Base-by-base conservation (phyloP, 2,888 invertebrate species). In the Eupithecia subumbrata region DNA sequence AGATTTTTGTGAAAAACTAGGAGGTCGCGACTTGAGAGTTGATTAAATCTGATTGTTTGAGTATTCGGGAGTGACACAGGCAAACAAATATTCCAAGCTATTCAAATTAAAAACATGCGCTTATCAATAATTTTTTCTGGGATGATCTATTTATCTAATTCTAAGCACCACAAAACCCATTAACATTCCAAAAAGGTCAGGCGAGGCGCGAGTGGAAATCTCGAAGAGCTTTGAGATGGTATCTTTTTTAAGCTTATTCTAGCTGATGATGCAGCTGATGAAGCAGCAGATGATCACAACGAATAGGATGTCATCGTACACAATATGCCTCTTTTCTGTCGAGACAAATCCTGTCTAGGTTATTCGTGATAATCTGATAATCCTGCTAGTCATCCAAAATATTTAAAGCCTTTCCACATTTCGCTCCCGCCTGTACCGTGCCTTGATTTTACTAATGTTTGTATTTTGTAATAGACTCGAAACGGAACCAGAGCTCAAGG, bases 61-160 rank as follows among this genome's bases (percentile, higher is more conserved):
- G 4, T 56, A 22, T 56, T 22, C 9, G 0, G 52, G 4, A 56
- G 22, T 11, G 22, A 56, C 22, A 56, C 3, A 22, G 9, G 22
- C 11, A 56, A 22, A 22, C 52, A 25, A 25, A 60, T 60, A 60
- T 12, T 60, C 12, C 25, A 60, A 25, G 14, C 60, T 25, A 25
- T 60, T 60, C 25, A 25, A 60, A 60, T 60, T 22, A 60, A 60
- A 56, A 60, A 60, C 60, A 60, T 60, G 22, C 56, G n/a, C n/a
- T n/a, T n/a, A n/a, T n/a, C n/a, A n/a, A n/a, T n/a, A n/a, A n/a
- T n/a, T n/a, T n/a, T n/a, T n/a, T n/a, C n/a, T n/a, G n/a, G n/a
- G n/a, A n/a, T n/a, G n/a, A n/a, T n/a, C n/a, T n/a, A n/a, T n/a
- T n/a, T n/a, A n/a, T n/a, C n/a, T n/a, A n/a, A n/a, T n/a, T n/a